Percentiles rank a stretch among this genome's conserved stretches.
Conservation (phyloP, 2,113 vertebrate species). For the Nycticryphes semicollaris region DNA sequence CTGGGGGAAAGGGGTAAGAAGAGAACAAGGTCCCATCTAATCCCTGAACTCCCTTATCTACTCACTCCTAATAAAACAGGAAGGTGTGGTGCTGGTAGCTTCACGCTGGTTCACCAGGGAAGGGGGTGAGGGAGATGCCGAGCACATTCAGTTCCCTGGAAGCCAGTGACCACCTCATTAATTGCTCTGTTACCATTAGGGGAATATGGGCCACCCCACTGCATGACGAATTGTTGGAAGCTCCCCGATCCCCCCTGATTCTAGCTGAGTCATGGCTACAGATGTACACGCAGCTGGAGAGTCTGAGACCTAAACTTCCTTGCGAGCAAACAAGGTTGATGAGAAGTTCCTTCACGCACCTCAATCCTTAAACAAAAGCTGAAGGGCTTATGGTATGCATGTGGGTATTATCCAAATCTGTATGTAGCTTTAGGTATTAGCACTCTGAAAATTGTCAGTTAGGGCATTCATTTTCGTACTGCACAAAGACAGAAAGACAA, state of each 20-base stretch:
- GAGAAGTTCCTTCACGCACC: background rate
- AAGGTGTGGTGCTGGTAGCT: background rate
- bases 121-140: too few relatives aligned
- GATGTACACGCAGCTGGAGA: background rate
- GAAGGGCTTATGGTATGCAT: fast-evolving
- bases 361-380: background rate
- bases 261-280: background rate
- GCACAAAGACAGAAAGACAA: background rate
- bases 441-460: background rate
- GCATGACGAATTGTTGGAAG: background rate
- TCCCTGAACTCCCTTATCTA: background rate
- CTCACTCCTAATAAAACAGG: background rate
- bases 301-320: background rate
- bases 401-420: background rate
- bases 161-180: background rate
- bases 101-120: too few relatives aligned
- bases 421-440: background rate
- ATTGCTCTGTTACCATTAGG: background rate
- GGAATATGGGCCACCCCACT: background rate
- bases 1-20: background rate
- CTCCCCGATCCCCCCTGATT: background rate
- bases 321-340: background rate
- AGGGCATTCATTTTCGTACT: background rate
- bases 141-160: background rate
- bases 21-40: background rate